Conservation (phyloP, 2,113 vertebrate genomes). For the Brienomyrus brachyistius region DNA sequence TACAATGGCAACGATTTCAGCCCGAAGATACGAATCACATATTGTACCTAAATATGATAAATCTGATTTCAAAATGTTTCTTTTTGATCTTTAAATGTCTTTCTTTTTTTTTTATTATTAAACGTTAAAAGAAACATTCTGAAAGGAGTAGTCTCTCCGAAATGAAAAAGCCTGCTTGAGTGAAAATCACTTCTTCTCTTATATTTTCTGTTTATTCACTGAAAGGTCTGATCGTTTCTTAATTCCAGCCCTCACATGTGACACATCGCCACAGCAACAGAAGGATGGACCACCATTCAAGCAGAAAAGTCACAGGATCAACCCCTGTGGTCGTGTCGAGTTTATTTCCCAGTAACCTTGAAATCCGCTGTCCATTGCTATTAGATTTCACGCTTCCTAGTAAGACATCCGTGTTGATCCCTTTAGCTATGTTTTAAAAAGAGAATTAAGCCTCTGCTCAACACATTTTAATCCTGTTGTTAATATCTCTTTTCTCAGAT, state of each 20-base stretch:
- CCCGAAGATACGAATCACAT: not conserved
- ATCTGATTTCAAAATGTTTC: not conserved
- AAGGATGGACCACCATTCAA: not conserved
- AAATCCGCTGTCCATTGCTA: not conserved
- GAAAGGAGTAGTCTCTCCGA: not conserved
- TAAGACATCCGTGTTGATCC: not conserved
- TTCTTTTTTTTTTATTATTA: constrained; percentile 2
- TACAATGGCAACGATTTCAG: not conserved
- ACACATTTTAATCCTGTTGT: not conserved
- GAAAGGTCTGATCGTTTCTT: not conserved
- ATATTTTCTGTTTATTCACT: not conserved
- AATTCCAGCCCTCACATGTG: not conserved
- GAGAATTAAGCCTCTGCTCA: not conserved
- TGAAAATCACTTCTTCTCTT: not conserved
- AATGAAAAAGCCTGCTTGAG: not conserved
- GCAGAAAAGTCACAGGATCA: not conserved
- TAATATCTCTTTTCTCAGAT: not conserved
- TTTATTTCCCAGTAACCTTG: not conserved
- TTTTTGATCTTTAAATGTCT: constrained; percentile 23
- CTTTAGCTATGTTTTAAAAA: constrained; percentile 4
- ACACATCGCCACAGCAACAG: constrained; percentile 23
- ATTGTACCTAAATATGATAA: not conserved
- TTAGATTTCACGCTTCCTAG: not conserved
- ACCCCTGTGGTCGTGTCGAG: not conserved
- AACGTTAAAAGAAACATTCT: not conserved